Percentiles rank a stretch among this genome's conserved stretches.
These are phyloP conservation scores for Hydrophis major DNA, from an alignment of 2,797 vertebrate species.

Conservation along the genomic window DNA sequence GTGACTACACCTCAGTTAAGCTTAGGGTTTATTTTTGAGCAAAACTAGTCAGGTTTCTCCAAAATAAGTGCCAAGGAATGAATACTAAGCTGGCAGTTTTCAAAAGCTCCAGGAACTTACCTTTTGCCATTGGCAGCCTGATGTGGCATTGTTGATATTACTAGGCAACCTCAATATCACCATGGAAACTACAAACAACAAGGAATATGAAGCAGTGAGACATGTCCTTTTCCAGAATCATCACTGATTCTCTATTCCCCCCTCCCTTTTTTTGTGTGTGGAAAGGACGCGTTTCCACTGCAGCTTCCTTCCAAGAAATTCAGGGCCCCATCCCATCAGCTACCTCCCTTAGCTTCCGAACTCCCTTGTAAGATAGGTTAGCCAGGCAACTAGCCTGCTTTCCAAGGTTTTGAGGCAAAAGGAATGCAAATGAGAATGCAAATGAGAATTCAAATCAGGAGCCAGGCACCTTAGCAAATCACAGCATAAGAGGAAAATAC, in stretches of 20 bases:
- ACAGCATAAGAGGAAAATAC: neutral
- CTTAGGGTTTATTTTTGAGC: neutral
- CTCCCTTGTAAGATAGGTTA: neutral
- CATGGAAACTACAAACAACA: conserved; percentile 19
- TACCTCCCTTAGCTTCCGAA: neutral
- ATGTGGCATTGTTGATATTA: neutral
- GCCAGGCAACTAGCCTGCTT: neutral
- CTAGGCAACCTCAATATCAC: conserved; percentile 1
- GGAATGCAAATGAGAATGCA: neutral
- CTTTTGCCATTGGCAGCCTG: neutral
- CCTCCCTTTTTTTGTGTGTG: neutral
- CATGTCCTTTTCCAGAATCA: neutral
- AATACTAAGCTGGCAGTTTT: neutral
- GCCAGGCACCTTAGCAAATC: neutral
- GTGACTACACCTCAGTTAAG: neutral
- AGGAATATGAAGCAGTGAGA: neutral
- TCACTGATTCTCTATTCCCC: neutral
- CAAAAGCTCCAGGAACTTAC: neutral
- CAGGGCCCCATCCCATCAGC: neutral
- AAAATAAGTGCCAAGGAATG: neutral
- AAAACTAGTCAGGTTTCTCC: neutral
- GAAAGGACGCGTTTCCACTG: neutral
- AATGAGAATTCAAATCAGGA: neutral
- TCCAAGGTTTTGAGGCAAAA: neutral
- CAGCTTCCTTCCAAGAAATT: neutral